Evolutionary conservation across 2,113 vertebrate species (phyloP).

Genomic region (Pachypanchax playfairii): DNA sequence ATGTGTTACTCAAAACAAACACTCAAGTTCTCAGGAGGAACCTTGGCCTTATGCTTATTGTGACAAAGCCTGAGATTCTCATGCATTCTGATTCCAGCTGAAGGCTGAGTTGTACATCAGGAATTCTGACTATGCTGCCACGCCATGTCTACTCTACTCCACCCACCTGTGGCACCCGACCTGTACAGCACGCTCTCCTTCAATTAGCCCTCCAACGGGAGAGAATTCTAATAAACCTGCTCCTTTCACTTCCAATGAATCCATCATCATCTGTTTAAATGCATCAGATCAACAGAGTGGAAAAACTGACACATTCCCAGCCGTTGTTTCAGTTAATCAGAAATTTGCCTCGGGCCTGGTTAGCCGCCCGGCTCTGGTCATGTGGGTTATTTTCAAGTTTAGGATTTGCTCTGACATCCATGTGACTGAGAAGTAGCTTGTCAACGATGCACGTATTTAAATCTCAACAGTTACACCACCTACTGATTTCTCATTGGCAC

Average conservation of each 20-base stretch:
- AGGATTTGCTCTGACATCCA: constrained; percentile 28
- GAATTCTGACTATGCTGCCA: constrained; percentile 65
- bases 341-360: constrained; percentile 71
- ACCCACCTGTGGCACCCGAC: constrained; percentile 66
- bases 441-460: constrained; percentile 4
- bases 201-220: constrained; percentile 72
- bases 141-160: constrained; percentile 55
- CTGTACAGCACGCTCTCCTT: constrained; percentile 53
- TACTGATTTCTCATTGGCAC: constrained; percentile 39
- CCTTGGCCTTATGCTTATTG: constrained; percentile 11
- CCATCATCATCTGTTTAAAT: constrained; percentile 59
- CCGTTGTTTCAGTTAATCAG: constrained; percentile 84
- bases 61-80: constrained; percentile 40
- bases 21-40: background rate
- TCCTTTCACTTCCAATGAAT: constrained; percentile 62
- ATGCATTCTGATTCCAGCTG: constrained; percentile 31
- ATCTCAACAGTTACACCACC: constrained; percentile 21
- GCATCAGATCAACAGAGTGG: constrained; percentile 50
- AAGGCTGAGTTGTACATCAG: constrained; percentile 49
- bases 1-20: background rate
- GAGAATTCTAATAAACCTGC: constrained; percentile 76
- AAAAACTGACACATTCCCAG: constrained; percentile 63
- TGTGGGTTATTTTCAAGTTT: constrained; percentile 38
- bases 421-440: constrained; percentile 68
- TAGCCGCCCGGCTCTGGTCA: constrained; percentile 41